Percentiles rank a stretch among this genome's conserved stretches.
Evolutionary conservation across 2,113 vertebrate species (phyloP).

Genomic region (Balaeniceps rex): DNA sequence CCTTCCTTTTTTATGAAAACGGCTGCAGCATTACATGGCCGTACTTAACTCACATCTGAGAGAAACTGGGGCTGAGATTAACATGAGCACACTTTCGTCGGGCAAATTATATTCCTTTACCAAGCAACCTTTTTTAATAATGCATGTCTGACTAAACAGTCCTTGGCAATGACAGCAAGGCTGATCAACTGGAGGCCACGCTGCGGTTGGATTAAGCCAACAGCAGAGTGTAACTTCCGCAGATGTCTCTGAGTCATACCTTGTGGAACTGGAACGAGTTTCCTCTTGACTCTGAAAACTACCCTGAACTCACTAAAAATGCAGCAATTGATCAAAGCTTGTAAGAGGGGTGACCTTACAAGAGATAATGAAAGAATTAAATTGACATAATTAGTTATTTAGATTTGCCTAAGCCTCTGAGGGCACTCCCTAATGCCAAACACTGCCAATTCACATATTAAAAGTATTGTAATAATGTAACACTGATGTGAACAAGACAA

Average conservation of each 20-base stretch:
- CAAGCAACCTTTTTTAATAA: not conserved
- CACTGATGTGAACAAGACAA: not conserved
- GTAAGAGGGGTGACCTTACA: not conserved
- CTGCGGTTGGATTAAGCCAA: not conserved
- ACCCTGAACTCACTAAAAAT: not conserved
- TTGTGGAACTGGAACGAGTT: conserved; percentile 21
- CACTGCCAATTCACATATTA: not conserved
- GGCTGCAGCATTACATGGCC: not conserved
- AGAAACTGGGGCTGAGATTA: not conserved
- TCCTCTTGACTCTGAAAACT: conserved; percentile 36
- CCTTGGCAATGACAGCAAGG: conserved; percentile 14
- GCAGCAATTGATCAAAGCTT: not conserved
- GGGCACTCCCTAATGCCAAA: not conserved
- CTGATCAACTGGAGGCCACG: conserved; percentile 34
- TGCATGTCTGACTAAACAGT: conserved; percentile 19
- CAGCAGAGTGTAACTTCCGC: conserved; percentile 23
- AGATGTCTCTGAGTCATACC: conserved; percentile 57
- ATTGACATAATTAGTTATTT: not conserved
- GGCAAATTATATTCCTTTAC: conserved; percentile 6
- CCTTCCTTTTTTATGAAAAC: not conserved
- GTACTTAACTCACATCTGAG: not conserved
- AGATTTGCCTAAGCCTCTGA: not conserved
- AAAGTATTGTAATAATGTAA: not conserved
- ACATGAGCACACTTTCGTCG: not conserved
- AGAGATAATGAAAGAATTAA: not conserved